These are phyloP conservation scores for Oceanodroma leucorhoa DNA, from an alignment of 2,797 vertebrate genomes.

Conservation along the genomic window DNA sequence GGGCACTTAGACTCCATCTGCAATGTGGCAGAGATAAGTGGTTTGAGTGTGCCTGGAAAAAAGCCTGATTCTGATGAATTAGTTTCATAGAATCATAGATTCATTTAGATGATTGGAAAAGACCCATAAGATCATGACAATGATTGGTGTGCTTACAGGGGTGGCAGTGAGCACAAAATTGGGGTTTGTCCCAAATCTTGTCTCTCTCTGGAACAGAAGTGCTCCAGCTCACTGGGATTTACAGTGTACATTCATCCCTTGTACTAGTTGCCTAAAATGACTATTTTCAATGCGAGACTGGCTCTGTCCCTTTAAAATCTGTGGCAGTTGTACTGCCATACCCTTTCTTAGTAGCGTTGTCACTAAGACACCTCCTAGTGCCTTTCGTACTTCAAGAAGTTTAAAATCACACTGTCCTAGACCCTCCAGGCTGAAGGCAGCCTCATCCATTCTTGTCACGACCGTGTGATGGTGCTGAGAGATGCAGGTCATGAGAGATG, in stretches of 20 bases:
- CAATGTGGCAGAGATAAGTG: neutral
- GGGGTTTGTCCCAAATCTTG: neutral
- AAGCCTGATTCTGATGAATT: neutral
- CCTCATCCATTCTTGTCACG: neutral
- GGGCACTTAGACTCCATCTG: neutral
- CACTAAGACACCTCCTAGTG: neutral
- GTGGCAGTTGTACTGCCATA: neutral
- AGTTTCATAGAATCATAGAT: neutral
- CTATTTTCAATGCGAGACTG: neutral
- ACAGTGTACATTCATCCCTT: neutral
- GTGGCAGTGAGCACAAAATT: neutral
- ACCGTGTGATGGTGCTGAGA: neutral
- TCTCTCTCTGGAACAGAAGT: neutral
- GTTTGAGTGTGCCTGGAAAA: neutral
- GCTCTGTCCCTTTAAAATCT: neutral
- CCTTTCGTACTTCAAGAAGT: neutral
- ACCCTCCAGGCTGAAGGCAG: neutral
- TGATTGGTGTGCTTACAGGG: neutral
- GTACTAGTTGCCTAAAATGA: neutral
- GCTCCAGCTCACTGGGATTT: neutral
- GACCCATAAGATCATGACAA: neutral
- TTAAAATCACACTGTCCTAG: neutral
- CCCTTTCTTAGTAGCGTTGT: neutral
- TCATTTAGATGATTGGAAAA: neutral
- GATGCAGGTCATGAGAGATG: rapidly evolving